Base-by-base conservation (phyloP, 2,797 vertebrate genomes). In the Crocodylus rhombifer region DNA sequence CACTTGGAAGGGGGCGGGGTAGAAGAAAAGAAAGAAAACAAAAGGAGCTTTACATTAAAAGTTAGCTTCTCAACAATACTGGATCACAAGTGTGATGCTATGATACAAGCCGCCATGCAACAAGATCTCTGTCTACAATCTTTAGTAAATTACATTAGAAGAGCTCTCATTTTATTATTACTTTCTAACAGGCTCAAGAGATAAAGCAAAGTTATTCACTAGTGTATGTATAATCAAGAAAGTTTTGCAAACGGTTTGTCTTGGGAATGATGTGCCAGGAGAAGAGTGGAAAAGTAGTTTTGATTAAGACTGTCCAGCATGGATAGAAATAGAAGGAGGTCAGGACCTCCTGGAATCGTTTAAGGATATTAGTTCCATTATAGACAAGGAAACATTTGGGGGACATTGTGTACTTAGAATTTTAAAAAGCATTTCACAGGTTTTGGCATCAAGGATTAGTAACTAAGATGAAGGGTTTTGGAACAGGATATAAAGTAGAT, bases 261-360 rank as follows among this genome's bases (percentile, higher is more conserved):
- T 26, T 23, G 67, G 28, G 80, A 91, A 78, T 69, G 55, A 87
- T 86, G 78, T 0, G 2, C 67, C 14, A 76, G 78, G 86, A 92
- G 86, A 93, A 94, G 21, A 11, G 16, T 77, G 91, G 77, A 88
- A 51, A 84, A 92, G 82, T 12, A 2, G 80, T 21, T 73, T 84
- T 57, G 65, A 80, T 90, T 60, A 69, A 75, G 51, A 55, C 42
- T 26, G 28, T 1, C 1, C 79, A 1, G 3, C 88, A 36, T 71
- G 88, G 86, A 82, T 61, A 0, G 7, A 95, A 75, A 86, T 84
- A 91, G 78, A 74, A 88, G 42, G 81, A 92, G 33, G 33, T 36
- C 33, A 36, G 33, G 33, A 91, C 79, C 88, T 79, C 92, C 74
- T 86, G 91, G 94, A 95, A 96, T 96, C 96, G 88, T 79, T 84